A percentile compares a stretch with the other conserved stretches of the same genome.
phyloP scores from a whole-genome alignment of 2,888 invertebrate species.

The Drosophila planitibia region DNA sequence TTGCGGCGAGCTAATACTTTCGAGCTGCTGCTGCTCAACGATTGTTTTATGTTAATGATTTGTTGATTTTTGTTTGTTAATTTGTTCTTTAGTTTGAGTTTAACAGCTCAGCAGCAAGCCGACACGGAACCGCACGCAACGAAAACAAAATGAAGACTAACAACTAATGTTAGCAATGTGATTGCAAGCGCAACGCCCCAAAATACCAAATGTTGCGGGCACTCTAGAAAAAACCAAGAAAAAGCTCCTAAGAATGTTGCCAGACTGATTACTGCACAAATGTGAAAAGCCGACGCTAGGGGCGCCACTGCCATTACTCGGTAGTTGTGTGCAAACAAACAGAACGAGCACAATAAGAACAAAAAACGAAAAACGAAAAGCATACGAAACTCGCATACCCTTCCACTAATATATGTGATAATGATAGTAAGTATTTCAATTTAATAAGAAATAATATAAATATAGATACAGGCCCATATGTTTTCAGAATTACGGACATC shows the following conservation, averaged over 20 bases:
- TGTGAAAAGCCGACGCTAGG: constrained; percentile 26
- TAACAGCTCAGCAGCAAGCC: constrained; percentile 30
- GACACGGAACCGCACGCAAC: constrained; percentile 53
- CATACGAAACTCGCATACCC: constrained; percentile 8
- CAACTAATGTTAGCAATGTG: constrained; percentile 53
- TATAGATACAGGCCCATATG: not conserved
- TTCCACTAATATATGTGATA: not conserved
- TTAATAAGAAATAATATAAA: not conserved
- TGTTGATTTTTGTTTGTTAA: constrained; percentile 31
- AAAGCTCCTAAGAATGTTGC: constrained; percentile 32
- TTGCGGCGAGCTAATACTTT: constrained; percentile 10
- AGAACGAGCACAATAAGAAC: constrained; percentile 17
- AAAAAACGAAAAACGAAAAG: not conserved
- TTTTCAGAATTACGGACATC: not conserved
- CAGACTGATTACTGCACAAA: constrained; percentile 12
- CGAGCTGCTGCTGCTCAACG: constrained; percentile 21
- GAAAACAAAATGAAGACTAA: constrained; percentile 62
- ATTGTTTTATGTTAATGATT: constrained; percentile 39
- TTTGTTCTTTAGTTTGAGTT: constrained; percentile 37
- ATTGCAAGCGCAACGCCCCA: constrained; percentile 57
- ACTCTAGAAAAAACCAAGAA: constrained; percentile 11
- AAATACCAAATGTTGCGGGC: constrained; percentile 40
- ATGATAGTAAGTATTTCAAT: not conserved
- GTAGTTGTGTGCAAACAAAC: constrained; percentile 20
- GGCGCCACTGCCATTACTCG: constrained; percentile 13